Conservation (phyloP, 2,113 vertebrate genomes). For the Tor tambroides region DNA sequence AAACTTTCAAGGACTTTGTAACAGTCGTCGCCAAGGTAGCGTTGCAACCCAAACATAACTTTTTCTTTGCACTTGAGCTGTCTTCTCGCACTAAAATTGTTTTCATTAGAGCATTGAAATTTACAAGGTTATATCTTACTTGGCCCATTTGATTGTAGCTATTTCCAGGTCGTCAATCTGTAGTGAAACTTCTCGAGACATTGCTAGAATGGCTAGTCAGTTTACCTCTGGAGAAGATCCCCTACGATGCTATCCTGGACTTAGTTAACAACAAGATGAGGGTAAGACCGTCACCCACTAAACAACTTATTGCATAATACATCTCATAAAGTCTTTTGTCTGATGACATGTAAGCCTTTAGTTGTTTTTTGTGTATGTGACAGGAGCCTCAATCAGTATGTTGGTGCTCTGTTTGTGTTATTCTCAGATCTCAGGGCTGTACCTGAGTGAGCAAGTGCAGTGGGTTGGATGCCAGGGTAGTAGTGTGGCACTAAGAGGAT, state of each 20-base stretch:
- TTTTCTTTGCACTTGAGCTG: not conserved
- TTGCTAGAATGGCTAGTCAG: slow-evolving; percentile 92
- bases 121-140: not conserved
- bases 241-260: slow-evolving; percentile 90
- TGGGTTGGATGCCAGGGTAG: slow-evolving; percentile 96
- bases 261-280: slow-evolving; percentile 96
- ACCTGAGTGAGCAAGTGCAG: slow-evolving; percentile 77
- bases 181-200: slow-evolving; percentile 89
- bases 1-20: slow-evolving; percentile 87
- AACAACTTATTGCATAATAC: not conserved
- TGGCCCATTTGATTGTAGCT: slow-evolving; percentile 72
- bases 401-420: slow-evolving; percentile 20
- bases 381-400: not conserved
- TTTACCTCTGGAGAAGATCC: slow-evolving; percentile 89
- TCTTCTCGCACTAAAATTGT: not conserved
- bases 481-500: slow-evolving; percentile 84
- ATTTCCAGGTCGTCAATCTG: slow-evolving; percentile 85
- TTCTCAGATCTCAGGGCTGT: slow-evolving; percentile 89
- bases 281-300: slow-evolving; percentile 73
- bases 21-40: slow-evolving; percentile 88
- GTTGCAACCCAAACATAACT: not conserved
- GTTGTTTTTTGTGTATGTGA: not conserved
- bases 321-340: not conserved
- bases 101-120: not conserved
- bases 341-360: not conserved